Evolutionary conservation across 2,888 invertebrate genomes (phyloP).

Genomic region (Helleia helle): DNA sequence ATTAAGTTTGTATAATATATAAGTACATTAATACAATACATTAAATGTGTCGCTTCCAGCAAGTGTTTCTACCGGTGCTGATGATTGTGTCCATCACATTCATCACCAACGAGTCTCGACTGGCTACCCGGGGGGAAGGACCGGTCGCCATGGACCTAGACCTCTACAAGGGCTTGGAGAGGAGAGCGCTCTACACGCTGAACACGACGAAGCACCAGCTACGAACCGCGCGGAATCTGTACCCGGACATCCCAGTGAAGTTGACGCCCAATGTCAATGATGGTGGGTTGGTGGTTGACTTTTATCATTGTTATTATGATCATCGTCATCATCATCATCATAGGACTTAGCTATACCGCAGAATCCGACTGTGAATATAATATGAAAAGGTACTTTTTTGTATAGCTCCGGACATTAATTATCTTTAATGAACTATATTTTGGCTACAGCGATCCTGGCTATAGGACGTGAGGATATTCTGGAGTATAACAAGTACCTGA

Average conservation of each 20-base stretch:
- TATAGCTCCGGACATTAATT: too few species aligned
- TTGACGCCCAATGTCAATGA: constrained; percentile 22
- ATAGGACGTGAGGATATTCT: constrained; percentile 35
- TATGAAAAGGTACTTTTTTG: too few species aligned
- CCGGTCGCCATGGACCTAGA: constrained; percentile 29
- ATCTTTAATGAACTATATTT: constrained; percentile 6
- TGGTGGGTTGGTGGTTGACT: constrained; percentile 22
- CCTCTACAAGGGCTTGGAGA: constrained; percentile 26
- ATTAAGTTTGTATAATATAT: too few species aligned
- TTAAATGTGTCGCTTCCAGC: constrained; percentile 37
- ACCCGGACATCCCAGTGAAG: constrained; percentile 26
- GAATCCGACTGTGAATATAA: too few species aligned
- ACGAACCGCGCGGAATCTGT: constrained; percentile 14
- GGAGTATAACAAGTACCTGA: constrained; percentile 59
- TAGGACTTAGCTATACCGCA: too few species aligned
- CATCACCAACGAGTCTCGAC: constrained; percentile 19
- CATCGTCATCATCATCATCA: too few species aligned
- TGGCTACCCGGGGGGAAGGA: not conserved
- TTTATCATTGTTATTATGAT: too few species aligned
- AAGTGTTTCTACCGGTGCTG: constrained; percentile 36
- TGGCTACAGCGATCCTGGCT: constrained; percentile 50
- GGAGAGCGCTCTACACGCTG: constrained; percentile 27
- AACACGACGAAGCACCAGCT: constrained; percentile 11
- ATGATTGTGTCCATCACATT: constrained; percentile 26
- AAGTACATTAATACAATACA: too few species aligned